Base-by-base conservation (phyloP, 2,797 vertebrate species). In the Helarctos malayanus region DNA sequence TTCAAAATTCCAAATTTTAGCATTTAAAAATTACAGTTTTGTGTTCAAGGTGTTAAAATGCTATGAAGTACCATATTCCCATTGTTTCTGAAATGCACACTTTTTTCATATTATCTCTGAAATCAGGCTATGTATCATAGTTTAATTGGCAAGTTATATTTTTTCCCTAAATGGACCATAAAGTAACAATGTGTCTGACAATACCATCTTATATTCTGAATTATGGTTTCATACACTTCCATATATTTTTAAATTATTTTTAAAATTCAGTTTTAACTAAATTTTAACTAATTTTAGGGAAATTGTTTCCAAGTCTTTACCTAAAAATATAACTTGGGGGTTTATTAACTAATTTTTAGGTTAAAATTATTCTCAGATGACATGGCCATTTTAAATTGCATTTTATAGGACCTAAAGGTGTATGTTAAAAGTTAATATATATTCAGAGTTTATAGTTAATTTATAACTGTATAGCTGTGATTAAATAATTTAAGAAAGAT, bases 251-350 rank as follows among this genome's bases (percentile, higher is more conserved):
- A 32, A 93, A 71, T 59, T 47, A 91, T 45, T 93, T 95, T 95
- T 88, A 27, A 90, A 94, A 91, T 96, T 91, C 32, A 69, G 18
- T 95, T 95, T 97, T 91, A 89, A 94, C 15, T 85, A 79, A 83
- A 7, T 76, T 47, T 76, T 76, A 76, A 47, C 73, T 57, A 35
- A 79, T 84, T 97, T 92, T 92, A 78, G 23, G 21, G 78, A 97
- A 96, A 59, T 79, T 80, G 25, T 82, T 95, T 82, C 61, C 23
- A 89, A 65, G 63, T 95, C 7, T 76, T 96, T 63, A 1, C 25
- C 15, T 90, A 89, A 92, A 94, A 95, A 75, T 90, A 71, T 23
- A 84, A 92, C 91, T 86, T 94, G 4, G 47, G 16, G 13, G 27
- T n/a, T 95, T 59, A 56, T 82, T 71, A 92, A 73, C 15, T 84